These are phyloP conservation scores for Chunga burmeisteri DNA, from an alignment of 2,113 vertebrate species.

Conservation along the genomic window DNA sequence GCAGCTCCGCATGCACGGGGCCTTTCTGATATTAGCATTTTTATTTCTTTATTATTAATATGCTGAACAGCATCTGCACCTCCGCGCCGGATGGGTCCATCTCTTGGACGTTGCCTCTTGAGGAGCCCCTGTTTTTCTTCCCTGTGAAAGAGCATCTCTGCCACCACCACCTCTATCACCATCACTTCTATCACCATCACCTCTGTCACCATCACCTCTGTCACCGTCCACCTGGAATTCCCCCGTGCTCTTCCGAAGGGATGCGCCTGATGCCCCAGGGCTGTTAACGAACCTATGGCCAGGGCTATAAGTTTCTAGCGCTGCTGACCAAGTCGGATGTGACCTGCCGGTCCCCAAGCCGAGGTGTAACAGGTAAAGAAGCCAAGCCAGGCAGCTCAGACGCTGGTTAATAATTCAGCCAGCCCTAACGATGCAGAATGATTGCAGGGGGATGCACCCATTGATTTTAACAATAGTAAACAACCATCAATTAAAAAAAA, in stretches of 20 bases:
- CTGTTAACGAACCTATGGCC: accelerated
- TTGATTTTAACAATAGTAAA: background rate
- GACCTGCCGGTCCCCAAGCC: background rate
- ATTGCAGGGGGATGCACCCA: no score
- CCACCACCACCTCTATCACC: background rate
- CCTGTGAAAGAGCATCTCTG: background rate
- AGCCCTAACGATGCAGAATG: background rate
- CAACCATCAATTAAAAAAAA: background rate
- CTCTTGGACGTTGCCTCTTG: background rate
- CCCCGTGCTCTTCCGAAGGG: background rate
- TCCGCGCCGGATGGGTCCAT: background rate
- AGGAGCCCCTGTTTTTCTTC: no score
- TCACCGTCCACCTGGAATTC: background rate
- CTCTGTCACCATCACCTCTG: background rate
- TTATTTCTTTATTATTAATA: background rate
- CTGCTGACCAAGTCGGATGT: background rate
- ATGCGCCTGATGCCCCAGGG: background rate
- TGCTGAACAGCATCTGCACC: background rate
- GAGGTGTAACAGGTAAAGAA: background rate
- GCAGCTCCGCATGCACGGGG: accelerated
- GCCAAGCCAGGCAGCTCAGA: background rate
- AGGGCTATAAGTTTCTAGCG: background rate
- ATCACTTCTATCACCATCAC: background rate
- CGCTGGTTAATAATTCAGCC: background rate
- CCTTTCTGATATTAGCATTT: background rate